Conservation (phyloP, 2,888 invertebrate genomes). For the Drosophila peninsularis region DNA sequence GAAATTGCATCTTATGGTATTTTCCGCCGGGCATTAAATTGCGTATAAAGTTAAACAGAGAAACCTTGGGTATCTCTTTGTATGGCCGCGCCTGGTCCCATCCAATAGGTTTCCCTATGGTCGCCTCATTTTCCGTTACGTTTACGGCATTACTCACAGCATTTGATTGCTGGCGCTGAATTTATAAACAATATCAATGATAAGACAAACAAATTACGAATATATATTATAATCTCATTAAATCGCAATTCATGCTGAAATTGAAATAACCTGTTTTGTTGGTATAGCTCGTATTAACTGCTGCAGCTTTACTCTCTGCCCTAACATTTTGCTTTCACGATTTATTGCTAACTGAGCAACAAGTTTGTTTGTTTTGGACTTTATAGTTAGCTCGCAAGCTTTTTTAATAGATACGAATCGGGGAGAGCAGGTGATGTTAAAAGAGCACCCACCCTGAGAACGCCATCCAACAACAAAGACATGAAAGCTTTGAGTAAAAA, state of each 20-base stretch:
- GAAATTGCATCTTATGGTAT: slow-evolving; percentile 55
- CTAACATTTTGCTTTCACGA: slow-evolving; percentile 40
- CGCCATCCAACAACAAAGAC: neutral
- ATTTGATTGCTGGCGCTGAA: slow-evolving; percentile 56
- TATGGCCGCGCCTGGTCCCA: slow-evolving; percentile 72
- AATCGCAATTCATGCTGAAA: neutral
- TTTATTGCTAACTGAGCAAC: slow-evolving; percentile 12
- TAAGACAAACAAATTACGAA: neutral
- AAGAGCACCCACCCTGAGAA: too few relatives aligned
- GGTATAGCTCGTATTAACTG: slow-evolving; percentile 18
- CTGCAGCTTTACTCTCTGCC: slow-evolving; percentile 27
- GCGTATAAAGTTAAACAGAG: slow-evolving; percentile 31
- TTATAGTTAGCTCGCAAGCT: slow-evolving; percentile 13
- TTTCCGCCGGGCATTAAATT: slow-evolving; percentile 69
- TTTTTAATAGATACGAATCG: slow-evolving; percentile 4
- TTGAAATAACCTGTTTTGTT: slow-evolving; percentile 47
- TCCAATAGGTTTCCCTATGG: slow-evolving; percentile 32
- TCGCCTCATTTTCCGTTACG: slow-evolving; percentile 2
- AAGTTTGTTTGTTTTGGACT: neutral
- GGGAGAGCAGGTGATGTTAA: neutral
- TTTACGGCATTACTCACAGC: slow-evolving; percentile 19
- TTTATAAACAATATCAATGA: neutral
- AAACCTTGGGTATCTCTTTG: slow-evolving; percentile 63
- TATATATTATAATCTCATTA: neutral
- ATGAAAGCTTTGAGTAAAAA: slow-evolving; percentile 1